phyloP scores from a whole-genome alignment of 1,140 invertebrate genomes.

The Drosophila eugracilis region DNA sequence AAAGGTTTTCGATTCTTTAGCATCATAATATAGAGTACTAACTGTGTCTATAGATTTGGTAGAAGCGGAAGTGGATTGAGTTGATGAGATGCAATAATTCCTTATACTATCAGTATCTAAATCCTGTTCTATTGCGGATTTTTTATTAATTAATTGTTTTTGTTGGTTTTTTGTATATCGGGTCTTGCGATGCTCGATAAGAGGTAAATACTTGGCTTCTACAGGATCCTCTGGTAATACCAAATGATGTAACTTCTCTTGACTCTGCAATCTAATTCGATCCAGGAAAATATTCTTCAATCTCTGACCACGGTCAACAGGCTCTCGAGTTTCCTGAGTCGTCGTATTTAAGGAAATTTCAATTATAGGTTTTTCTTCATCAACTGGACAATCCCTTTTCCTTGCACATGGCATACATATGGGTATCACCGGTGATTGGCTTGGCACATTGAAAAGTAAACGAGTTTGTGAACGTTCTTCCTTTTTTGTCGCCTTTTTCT shows the following conservation, averaged over 20 bases:
- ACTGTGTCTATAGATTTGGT: background rate
- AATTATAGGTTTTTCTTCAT: too few relatives aligned
- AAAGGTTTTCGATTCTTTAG: background rate
- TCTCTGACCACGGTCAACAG: background rate
- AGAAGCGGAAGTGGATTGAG: too few relatives aligned
- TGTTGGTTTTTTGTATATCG: background rate
- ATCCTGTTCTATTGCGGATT: too few relatives aligned
- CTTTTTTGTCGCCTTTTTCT: background rate
- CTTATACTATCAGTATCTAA: background rate
- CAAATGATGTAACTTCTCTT: background rate
- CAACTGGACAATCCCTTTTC: background rate
- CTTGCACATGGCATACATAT: too few relatives aligned
- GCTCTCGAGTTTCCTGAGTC: too few relatives aligned
- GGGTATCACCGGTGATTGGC: background rate
- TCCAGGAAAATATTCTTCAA: slow-evolving; percentile 1
- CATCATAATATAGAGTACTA: background rate
- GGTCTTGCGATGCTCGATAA: too few relatives aligned
- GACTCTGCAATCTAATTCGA: background rate
- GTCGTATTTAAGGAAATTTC: too few relatives aligned
- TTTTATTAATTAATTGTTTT: background rate
- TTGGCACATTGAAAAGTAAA: background rate
- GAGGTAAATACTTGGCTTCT: background rate
- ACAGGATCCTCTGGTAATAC: background rate
- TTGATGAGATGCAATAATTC: background rate
- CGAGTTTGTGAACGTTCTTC: too few relatives aligned